Percentiles rank a stretch among this genome's conserved stretches.
Conservation (phyloP, 2,797 vertebrate genomes). For the Micromesistius poutassou region DNA sequence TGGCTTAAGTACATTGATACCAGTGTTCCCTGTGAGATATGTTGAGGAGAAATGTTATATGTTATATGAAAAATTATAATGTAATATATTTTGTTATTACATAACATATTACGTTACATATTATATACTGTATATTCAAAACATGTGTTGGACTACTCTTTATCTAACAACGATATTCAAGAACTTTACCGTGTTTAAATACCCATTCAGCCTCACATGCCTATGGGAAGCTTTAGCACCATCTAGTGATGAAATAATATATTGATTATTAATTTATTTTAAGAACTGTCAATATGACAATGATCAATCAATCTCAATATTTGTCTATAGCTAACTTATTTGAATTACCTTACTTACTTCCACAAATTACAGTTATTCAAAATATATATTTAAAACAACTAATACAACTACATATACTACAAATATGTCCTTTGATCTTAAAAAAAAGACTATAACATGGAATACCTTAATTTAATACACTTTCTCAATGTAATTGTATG, state of each 20-base stretch:
- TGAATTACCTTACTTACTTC: neutral
- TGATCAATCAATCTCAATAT: neutral
- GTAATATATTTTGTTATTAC: too few relatives aligned
- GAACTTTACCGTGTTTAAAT: neutral
- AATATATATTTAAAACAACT: neutral
- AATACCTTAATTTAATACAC: neutral
- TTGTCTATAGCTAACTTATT: neutral
- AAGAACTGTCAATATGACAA: neutral
- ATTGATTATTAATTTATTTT: neutral
- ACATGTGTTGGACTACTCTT: too few relatives aligned
- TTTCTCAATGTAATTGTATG: neutral
- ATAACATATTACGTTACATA: too few relatives aligned
- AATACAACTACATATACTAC: too few relatives aligned
- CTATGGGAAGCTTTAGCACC: neutral
- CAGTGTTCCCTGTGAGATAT: too few relatives aligned
- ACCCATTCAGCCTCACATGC: neutral
- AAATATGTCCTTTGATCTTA: neutral
- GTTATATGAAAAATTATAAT: neutral
- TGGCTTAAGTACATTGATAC: too few relatives aligned
- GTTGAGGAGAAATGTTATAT: too few relatives aligned
- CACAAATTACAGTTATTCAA: neutral
- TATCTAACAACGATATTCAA: neutral
- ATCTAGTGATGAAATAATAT: slow-evolving; percentile 4
- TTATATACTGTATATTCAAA: too few relatives aligned
- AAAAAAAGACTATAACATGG: neutral